A percentile compares a stretch with the other conserved stretches of the same genome.
Evolutionary conservation across 2,113 vertebrate species (phyloP).

Genomic region (Tringa solitaria): DNA sequence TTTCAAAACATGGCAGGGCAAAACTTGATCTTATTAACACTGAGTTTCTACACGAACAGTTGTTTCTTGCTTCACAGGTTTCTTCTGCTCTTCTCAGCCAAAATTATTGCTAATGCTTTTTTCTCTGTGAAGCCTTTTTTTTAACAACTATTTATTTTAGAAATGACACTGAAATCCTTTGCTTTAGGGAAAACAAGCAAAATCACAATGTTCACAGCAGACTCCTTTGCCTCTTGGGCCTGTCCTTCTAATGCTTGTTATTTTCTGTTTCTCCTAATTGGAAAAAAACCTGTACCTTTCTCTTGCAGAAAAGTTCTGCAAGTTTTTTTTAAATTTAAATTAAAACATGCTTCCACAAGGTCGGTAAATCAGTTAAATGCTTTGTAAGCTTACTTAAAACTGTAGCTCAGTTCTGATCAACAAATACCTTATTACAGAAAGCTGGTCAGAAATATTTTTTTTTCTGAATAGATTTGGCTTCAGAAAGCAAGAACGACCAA

Average conservation of each 20-base stretch:
- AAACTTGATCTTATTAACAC: conserved; percentile 56
- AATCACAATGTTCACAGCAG: background rate
- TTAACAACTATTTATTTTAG: background rate
- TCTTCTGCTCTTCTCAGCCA: background rate
- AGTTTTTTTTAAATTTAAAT: background rate
- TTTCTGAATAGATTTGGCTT: background rate
- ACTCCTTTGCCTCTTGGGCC: background rate
- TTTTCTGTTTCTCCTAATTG: background rate
- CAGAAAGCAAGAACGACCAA: background rate
- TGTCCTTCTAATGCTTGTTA: background rate
- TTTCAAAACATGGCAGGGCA: conserved; percentile 56
- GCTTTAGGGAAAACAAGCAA: background rate
- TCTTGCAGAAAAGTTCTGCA: background rate
- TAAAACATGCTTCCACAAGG: background rate
- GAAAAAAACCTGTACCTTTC: background rate
- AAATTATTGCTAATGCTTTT: background rate
- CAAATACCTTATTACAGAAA: background rate
- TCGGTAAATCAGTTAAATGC: background rate
- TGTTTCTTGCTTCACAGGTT: background rate
- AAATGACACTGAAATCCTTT: background rate
- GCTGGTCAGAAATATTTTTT: background rate
- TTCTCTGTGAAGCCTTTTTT: background rate
- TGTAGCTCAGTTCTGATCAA: background rate
- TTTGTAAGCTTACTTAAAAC: background rate
- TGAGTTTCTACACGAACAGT: conserved; percentile 20